Conservation (phyloP, 64 coral and sea anemone genomes). For the Actinia tenebrosa region DNA sequence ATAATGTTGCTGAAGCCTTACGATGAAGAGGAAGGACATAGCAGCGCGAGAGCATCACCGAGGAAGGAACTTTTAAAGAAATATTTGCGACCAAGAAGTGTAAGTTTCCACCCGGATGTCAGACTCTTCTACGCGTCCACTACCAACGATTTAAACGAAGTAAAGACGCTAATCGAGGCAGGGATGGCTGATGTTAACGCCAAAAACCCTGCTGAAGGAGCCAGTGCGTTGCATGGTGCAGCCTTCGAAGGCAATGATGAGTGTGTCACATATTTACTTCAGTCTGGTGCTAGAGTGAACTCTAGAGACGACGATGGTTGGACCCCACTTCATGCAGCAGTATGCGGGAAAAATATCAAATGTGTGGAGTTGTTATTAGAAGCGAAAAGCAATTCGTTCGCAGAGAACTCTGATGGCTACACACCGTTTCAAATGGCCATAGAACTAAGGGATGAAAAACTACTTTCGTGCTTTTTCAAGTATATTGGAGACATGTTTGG, state of each 20-base stretch:
- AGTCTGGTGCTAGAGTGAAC: constrained; percentile 58
- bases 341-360: constrained; percentile 57
- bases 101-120: constrained; percentile 84
- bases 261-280: constrained; percentile 56
- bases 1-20: constrained; percentile 8
- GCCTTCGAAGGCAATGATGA: constrained; percentile 72
- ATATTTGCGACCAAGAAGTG: constrained; percentile 72
- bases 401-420: constrained; percentile 54
- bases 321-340: constrained; percentile 72
- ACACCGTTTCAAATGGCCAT: constrained; percentile 92
- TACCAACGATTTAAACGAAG: constrained; percentile 77
- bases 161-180: constrained; percentile 61
- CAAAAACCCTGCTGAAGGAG: constrained; percentile 72
- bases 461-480: constrained; percentile 41
- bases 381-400: constrained; percentile 40
- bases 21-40: not conserved
- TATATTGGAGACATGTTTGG: constrained; percentile 1
- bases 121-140: constrained; percentile 80
- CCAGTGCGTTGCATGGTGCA: constrained; percentile 65
- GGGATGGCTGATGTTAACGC: constrained; percentile 81
- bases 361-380: constrained; percentile 45
- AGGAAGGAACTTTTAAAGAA: constrained; percentile 27
- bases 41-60: not conserved
- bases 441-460: constrained; percentile 69
- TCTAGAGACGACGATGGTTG: constrained; percentile 73